Evolutionary conservation across 1,140 invertebrate genomes (phyloP).

Genomic region (Leptinotarsa lineolata): DNA sequence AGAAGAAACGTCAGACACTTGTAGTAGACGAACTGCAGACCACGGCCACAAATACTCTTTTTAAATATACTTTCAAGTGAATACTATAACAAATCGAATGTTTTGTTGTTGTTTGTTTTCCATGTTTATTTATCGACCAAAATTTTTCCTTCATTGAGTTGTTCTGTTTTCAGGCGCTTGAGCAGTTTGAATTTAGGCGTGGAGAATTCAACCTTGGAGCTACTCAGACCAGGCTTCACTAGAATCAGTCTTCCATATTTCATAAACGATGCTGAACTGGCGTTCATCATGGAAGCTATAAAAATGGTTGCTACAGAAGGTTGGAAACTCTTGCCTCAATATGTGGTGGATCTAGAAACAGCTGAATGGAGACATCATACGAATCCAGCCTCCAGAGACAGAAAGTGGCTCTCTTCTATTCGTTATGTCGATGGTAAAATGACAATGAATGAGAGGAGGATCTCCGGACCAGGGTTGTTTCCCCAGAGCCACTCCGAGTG

Average conservation of each 20-base stretch:
- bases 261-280: constrained; percentile 76
- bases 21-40: no score
- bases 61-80: no score
- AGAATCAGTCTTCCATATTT: constrained; percentile 86
- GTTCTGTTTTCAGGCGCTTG: constrained; percentile 56
- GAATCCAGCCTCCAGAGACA: constrained; percentile 76
- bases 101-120: neutral
- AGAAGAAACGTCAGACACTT: no score
- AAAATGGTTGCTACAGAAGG: constrained; percentile 87
- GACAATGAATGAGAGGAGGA: constrained; percentile 68
- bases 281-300: constrained; percentile 82
- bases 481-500: constrained; percentile 76
- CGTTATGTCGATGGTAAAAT: constrained; percentile 78
- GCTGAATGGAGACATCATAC: constrained; percentile 88
- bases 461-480: constrained; percentile 70
- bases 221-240: constrained; percentile 84
- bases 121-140: constrained; percentile 1
- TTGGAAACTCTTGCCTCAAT: constrained; percentile 88
- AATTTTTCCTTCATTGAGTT: neutral
- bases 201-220: constrained; percentile 71
- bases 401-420: constrained; percentile 81
- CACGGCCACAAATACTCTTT: no score
- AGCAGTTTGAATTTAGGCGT: constrained; percentile 66
- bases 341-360: constrained; percentile 82
- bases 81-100: no score